Conservation (phyloP, 2,888 invertebrate genomes). For the Biston stratarius region DNA sequence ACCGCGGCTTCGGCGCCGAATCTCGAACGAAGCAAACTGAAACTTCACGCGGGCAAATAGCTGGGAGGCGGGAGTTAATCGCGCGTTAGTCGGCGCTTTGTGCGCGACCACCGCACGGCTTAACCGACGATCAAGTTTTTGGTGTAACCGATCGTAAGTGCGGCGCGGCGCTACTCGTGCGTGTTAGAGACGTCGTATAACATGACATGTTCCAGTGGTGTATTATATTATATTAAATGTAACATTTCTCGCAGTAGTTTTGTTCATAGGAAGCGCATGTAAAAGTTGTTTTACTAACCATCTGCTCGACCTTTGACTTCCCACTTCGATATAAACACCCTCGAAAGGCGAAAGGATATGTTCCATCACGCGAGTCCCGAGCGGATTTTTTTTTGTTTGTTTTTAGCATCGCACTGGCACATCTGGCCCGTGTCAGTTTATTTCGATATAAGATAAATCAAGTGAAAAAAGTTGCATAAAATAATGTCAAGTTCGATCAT, state of each 20-base stretch:
- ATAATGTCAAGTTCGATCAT: no score
- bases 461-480: no score
- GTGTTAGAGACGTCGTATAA: not conserved
- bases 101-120: slow-evolving; percentile 22
- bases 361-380: no score
- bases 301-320: no score
- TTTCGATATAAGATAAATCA: no score
- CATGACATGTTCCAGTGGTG: not conserved
- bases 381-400: no score
- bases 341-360: no score
- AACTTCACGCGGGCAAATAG: slow-evolving; percentile 16
- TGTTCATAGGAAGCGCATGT: no score
- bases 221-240: not conserved
- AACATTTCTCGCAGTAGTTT: not conserved
- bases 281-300: no score
- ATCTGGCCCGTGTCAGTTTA: no score
- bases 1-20: slow-evolving; percentile 16
- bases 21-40: slow-evolving; percentile 22
- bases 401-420: no score
- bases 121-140: slow-evolving; percentile 17
- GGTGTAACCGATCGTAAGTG: slow-evolving; percentile 6
- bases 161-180: slow-evolving; percentile 9
- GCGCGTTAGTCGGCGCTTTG: slow-evolving; percentile 37
- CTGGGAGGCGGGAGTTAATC: slow-evolving; percentile 35
- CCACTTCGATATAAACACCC: no score